A percentile compares a stretch with the other conserved stretches of the same genome.
Conservation (phyloP, 2,888 invertebrate genomes). For the Tetropium fuscum region DNA sequence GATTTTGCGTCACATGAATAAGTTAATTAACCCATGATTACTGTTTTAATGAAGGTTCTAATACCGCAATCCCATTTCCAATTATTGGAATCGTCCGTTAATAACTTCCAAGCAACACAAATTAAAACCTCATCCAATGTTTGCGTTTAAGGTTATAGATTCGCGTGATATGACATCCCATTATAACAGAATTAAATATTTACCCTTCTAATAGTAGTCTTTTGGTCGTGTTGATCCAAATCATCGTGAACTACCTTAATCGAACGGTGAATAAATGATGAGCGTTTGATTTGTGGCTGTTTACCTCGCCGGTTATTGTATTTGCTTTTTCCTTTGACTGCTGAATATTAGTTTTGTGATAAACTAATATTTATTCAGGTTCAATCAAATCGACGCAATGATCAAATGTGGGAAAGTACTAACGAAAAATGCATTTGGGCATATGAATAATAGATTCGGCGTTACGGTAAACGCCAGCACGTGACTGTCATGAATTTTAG, state of each 20-base stretch:
- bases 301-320: constrained; percentile 36
- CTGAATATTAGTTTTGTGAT: constrained; percentile 21
- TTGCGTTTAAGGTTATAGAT: constrained; percentile 54
- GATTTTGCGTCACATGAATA: too few relatives aligned
- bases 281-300: constrained; percentile 57
- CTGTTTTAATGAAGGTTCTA: constrained; percentile 9
- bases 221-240: constrained; percentile 62
- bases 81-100: constrained; percentile 20
- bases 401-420: constrained; percentile 1
- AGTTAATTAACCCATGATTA: background rate
- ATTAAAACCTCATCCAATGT: constrained; percentile 40
- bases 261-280: constrained; percentile 60
- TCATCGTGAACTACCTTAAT: constrained; percentile 60
- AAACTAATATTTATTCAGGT: constrained; percentile 35
- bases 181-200: constrained; percentile 61
- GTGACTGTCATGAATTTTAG: too few relatives aligned
- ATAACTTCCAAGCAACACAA: constrained; percentile 35
- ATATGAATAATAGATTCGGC: constrained; percentile 6
- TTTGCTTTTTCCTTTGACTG: constrained; percentile 32
- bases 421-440: constrained; percentile 2
- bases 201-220: constrained; percentile 61
- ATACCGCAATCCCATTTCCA: constrained; percentile 30
- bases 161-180: constrained; percentile 63
- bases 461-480: background rate
- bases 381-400: constrained; percentile 37